Evolutionary conservation across 2,797 vertebrate genomes (phyloP), one percentile per base, ranked within the genome.

Genomic region (Tauraco hartlaubi): DNA sequence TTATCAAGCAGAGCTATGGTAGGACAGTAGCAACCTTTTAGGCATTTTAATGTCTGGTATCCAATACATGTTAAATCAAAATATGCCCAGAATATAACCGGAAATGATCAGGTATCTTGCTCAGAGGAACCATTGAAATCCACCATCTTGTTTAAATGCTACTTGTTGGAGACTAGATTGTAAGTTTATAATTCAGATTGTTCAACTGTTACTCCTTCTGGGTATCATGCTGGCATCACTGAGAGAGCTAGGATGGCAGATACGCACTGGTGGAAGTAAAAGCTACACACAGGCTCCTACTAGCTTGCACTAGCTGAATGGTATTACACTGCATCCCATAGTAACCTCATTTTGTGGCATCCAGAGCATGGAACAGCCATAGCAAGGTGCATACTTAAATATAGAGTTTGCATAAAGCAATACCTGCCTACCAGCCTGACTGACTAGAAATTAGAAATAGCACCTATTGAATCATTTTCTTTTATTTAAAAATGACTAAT

Each of bases 291-390:
- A 33, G 10, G 13, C 11, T 64, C 20, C 73, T 52, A 39, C 9
- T 13, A 37, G 17, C 0, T 1, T 15, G 39, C 7, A 74, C 35
- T 37, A 62, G 15, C 54, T 71, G 16, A 46, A 55, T 9, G 9
- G 7, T 55, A 21, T 5, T 31, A 12, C 33, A 17, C 10, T n/a
- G 6, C 9, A 37, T 71, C 52, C 37, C 26, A n/a, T 5, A 67
- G 35, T 29, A 66, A 77, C 12, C 13, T n/a, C 4, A 31, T 56
- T 89, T 72, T 68, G 21, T 22, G 26, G 19, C n/a, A 16, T 22
- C 5, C 9, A 2, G 5, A 9, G 4, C 23, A 55, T 8, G 11
- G 37, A 81, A 75, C 5, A 78, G 9, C 6, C 1, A 0, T 20
- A 71, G 23, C 0, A 1, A 81, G 26, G 17, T 28, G 28, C 33